Conservation (phyloP, 1,140 invertebrate species). For the Marisa cornuarietis region DNA sequence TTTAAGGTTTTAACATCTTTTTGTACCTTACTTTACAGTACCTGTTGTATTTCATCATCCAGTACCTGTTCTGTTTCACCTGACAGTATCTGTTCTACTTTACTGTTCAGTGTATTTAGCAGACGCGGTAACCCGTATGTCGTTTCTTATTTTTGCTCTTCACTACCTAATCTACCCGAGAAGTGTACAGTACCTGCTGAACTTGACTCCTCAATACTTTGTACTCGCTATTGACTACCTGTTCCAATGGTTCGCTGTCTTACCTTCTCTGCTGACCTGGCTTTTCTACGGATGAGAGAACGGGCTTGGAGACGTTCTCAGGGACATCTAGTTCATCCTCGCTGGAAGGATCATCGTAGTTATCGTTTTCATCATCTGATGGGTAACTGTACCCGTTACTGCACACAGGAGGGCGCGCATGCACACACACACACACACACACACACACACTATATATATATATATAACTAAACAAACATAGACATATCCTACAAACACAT, state of each 20-base stretch:
- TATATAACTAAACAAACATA: neutral
- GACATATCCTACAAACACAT: neutral
- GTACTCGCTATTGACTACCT: neutral
- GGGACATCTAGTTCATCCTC: neutral
- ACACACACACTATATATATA: neutral
- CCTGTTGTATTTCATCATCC: too few relatives aligned
- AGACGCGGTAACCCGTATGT: too few relatives aligned
- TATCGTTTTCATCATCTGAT: neutral
- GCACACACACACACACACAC: too few relatives aligned
- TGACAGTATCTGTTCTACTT: too few relatives aligned
- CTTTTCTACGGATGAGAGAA: neutral
- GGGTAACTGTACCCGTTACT: neutral
- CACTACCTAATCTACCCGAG: too few relatives aligned
- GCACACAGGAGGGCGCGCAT: constrained; percentile 8
- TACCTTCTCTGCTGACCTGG: too few relatives aligned
- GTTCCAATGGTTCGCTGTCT: neutral
- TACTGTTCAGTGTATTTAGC: too few relatives aligned
- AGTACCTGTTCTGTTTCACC: too few relatives aligned
- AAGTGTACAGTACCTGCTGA: too few relatives aligned
- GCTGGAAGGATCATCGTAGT: neutral
- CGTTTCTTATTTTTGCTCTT: neutral
- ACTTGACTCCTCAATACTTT: neutral
- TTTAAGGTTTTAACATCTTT: too few relatives aligned
- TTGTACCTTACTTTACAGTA: too few relatives aligned
- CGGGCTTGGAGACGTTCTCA: neutral